Percentiles rank a stretch among this genome's conserved stretches.
Evolutionary conservation across 2,113 vertebrate genomes (phyloP).

Genomic region (Ammodramus savannarum): DNA sequence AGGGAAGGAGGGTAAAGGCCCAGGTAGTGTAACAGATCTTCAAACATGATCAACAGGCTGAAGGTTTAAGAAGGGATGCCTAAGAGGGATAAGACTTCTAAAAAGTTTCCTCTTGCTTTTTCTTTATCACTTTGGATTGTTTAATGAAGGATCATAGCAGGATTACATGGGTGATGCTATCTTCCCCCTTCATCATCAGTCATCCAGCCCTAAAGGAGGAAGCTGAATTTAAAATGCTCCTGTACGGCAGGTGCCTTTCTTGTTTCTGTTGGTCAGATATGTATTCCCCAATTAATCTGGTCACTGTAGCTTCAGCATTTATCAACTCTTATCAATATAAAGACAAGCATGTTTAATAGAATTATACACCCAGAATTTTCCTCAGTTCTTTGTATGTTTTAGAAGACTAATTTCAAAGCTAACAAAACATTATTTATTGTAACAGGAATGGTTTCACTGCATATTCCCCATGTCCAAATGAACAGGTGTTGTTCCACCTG

Average conservation of each 20-base stretch:
- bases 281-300: not conserved
- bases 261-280: not conserved
- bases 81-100: not conserved
- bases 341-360: not conserved
- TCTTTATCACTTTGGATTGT: not conserved
- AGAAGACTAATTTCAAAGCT: not conserved
- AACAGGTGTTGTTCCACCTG: not conserved
- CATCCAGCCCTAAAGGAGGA: not conserved
- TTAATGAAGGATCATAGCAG: not conserved
- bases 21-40: not conserved
- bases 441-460: not conserved
- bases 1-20: not conserved
- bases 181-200: not conserved
- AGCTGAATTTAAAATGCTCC: not conserved
- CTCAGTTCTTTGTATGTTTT: not conserved
- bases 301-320: not conserved
- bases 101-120: not conserved
- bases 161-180: not conserved
- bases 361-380: not conserved
- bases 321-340: not conserved
- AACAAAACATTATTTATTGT: not conserved
- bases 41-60: not conserved
- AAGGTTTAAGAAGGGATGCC: not conserved
- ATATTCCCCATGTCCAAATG: not conserved
- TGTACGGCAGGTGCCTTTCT: not conserved